These are phyloP conservation scores for Timandra comae DNA, from an alignment of 2,888 invertebrate genomes.

Conservation along the genomic window DNA sequence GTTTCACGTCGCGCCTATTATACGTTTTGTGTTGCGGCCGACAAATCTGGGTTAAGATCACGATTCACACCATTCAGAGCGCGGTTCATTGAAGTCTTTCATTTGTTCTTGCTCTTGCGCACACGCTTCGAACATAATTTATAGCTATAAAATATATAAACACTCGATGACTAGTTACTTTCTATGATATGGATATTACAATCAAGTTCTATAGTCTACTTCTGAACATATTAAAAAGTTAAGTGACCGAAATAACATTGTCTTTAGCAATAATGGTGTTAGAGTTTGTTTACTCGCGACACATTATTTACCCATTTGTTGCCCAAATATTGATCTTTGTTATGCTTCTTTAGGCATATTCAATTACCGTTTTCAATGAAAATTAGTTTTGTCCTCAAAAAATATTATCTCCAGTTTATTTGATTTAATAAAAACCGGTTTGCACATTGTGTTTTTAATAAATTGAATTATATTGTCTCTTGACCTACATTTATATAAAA, in stretches of 20 bases:
- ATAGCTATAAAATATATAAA: not conserved
- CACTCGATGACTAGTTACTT: constrained; percentile 17
- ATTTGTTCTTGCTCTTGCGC: constrained; percentile 21
- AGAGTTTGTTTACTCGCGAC: constrained; percentile 35
- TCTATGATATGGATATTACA: constrained; percentile 17
- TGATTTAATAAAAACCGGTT: no score
- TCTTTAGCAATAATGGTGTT: constrained; percentile 39
- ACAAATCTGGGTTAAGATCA: constrained; percentile 49
- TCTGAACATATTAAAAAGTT: not conserved
- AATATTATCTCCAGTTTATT: no score
- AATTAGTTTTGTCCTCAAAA: constrained; percentile 27
- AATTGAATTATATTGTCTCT: not conserved
- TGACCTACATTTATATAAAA: constrained; percentile 21
- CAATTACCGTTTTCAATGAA: constrained; percentile 50
- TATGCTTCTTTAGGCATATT: constrained; percentile 39
- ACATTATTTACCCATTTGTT: constrained; percentile 56
- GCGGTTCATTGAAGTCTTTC: constrained; percentile 33
- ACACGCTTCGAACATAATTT: constrained; percentile 12
- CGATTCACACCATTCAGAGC: constrained; percentile 32
- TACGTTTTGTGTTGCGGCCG: constrained; percentile 24
- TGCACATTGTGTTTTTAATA: no score
- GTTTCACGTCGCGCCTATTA: constrained; percentile 21
- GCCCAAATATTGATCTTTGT: constrained; percentile 46
- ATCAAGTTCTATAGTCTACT: constrained; percentile 5
- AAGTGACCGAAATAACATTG: constrained; percentile 27